Conservation (phyloP, 1,140 invertebrate species). For the Bombus impatiens region DNA sequence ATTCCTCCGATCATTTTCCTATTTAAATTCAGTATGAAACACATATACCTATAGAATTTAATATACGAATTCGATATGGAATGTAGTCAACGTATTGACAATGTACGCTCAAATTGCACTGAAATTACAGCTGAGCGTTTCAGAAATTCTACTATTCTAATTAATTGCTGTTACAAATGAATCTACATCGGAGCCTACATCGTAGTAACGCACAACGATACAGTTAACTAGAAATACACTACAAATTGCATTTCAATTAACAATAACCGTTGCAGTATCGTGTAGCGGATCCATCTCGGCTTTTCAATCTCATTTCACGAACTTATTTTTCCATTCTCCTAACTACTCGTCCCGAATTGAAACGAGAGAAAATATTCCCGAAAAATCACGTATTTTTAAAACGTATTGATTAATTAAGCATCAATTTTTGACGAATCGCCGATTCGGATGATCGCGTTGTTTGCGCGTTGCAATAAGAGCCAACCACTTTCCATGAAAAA, state of each 20-base stretch:
- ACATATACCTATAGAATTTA: background rate
- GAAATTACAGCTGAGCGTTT: background rate
- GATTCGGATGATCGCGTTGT: no score
- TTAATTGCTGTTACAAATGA: background rate
- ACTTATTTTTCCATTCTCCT: no score
- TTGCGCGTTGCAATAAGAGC: no score
- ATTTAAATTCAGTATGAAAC: background rate
- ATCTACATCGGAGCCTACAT: background rate
- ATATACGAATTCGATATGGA: background rate
- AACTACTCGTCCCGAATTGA: no score
- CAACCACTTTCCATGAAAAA: no score
- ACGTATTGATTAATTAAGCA: no score
- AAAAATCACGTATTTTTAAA: no score
- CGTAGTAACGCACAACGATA: background rate
- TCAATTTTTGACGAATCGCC: no score
- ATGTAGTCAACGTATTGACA: background rate
- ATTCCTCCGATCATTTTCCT: background rate
- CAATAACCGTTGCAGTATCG: no score
- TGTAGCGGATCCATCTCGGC: no score
- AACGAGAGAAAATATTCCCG: no score
- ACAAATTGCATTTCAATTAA: background rate
- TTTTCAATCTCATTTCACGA: no score
- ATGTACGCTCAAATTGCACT: background rate
- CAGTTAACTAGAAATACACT: background rate
- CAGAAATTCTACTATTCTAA: background rate